Base-by-base conservation (phyloP, 2,888 invertebrate genomes). In the Tiphia femorata region DNA sequence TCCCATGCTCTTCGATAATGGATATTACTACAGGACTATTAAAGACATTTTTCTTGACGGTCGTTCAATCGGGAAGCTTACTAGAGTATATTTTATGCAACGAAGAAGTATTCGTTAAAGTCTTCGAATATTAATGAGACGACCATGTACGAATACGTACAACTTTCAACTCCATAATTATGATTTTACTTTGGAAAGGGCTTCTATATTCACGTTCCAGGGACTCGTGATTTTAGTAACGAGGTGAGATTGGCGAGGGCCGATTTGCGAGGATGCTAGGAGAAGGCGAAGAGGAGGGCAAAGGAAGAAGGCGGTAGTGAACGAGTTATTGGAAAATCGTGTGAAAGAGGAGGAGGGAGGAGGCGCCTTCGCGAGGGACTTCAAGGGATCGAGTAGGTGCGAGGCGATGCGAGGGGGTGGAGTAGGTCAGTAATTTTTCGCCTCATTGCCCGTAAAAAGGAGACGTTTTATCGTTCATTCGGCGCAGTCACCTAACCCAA, bases 311-410 rank as follows among this genome's bases (percentile, higher is more conserved):
- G 35, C 40, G 53, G 55, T 58, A 49, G 58, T 53, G 59, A 70
- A 64, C 64, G 61, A 64, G 64, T 49, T 70, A 69, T 70, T 61
- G 67, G 68, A 70, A 70, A 70, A 70, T 69, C 67, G 68, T 70
- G 42, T 55, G 58, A 61, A 55, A 61, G 56, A 51, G 47, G 56
- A 2, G 17, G 2, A 4, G 37, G 8, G 19, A 10, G 16, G 37
- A 37, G 19, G 16, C n/a, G 37, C 16, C 16, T 14, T 17, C 17
- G 16, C 14, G 2, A 17, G n/a, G 16, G 37, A 8, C 7, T 3
- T 37, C 8, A 7, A 30, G 30, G 30, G 53, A 63, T 58, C 55
- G 60, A 61, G 56, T 49, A 41, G 41, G 21, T 19, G n/a, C n/a
- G n/a, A n/a, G 8, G 23, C 23, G 37, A 30, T 25, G 43, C 8